These are phyloP conservation scores for Minunthozetes semirufus DNA, from an alignment of 2,888 invertebrate species.

Conservation along the genomic window DNA sequence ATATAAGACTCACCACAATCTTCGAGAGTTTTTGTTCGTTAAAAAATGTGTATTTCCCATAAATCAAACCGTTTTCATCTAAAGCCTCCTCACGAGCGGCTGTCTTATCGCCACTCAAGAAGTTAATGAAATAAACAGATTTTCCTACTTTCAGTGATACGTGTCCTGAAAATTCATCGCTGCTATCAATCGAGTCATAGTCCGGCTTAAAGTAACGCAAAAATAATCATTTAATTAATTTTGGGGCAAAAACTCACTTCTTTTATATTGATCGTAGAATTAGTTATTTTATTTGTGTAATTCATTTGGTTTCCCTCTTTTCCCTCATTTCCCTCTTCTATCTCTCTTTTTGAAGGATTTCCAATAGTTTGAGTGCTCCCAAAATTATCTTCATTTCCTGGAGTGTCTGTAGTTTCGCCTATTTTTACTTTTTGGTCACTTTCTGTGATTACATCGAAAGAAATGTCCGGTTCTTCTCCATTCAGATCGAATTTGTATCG, in stretches of 20 bases:
- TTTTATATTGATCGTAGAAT: not conserved
- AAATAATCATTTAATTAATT: not conserved
- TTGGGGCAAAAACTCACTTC: not conserved
- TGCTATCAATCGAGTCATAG: slow-evolving; percentile 33
- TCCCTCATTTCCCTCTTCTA: not conserved
- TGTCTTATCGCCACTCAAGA: slow-evolving; percentile 30
- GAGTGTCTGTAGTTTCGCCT: not conserved
- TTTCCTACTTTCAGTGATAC: slow-evolving; percentile 34
- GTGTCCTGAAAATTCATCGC: slow-evolving; percentile 34
- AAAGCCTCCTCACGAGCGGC: slow-evolving; percentile 31
- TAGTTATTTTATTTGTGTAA: not conserved
- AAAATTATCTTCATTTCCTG: too few species aligned
- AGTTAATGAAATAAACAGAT: slow-evolving; percentile 31
- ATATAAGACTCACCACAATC: slow-evolving; percentile 28
- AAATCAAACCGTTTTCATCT: slow-evolving; percentile 15
- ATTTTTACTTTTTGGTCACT: not conserved
- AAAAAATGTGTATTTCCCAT: slow-evolving; percentile 27
- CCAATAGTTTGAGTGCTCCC: not conserved
- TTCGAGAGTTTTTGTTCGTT: slow-evolving; percentile 10
- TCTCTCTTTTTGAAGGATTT: not conserved
- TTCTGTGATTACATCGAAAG: slow-evolving; percentile 23
- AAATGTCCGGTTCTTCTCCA: slow-evolving; percentile 27
- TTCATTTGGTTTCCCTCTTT: not conserved
- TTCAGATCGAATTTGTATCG: slow-evolving; percentile 32
- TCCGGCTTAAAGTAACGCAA: not conserved